These are phyloP conservation scores for Adela reaumurella DNA, from an alignment of 2,888 invertebrate genomes.

Conservation along the genomic window DNA sequence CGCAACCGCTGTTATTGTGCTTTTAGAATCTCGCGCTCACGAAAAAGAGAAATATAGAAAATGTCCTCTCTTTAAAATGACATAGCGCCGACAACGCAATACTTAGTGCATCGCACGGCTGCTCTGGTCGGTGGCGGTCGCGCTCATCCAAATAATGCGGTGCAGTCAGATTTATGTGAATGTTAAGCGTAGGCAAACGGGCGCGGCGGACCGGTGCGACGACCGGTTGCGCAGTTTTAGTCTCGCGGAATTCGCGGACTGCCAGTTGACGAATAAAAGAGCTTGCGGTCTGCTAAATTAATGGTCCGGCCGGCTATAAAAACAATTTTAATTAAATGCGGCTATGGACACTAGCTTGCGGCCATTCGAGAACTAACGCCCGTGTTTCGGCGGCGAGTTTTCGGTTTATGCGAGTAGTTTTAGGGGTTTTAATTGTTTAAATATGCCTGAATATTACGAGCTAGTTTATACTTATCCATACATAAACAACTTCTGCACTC, in stretches of 20 bases:
- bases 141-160: conserved; percentile 1
- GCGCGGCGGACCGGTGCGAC: not conserved
- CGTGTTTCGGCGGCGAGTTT: too few species aligned
- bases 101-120: not conserved
- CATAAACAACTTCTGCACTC: too few species aligned
- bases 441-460: too few species aligned
- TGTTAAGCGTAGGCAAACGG: conserved; percentile 1
- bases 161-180: not conserved
- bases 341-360: not conserved
- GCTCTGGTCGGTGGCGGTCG: not conserved
- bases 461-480: too few species aligned
- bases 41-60: not conserved
- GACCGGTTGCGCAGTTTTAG: not conserved
- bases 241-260: not conserved
- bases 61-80: not conserved
- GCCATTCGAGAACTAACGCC: not conserved
- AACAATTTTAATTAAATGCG: not conserved
- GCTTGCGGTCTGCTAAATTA: not conserved
- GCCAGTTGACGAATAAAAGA: not conserved
- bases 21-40: not conserved
- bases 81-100: not conserved
- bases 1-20: conserved; percentile 1
- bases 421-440: too few species aligned
- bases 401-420: too few species aligned
- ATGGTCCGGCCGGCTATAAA: not conserved